Percentiles rank a stretch among this genome's conserved stretches.
Evolutionary conservation across 2,888 invertebrate species (phyloP).

Genomic region (Tupiocoris notatus): DNA sequence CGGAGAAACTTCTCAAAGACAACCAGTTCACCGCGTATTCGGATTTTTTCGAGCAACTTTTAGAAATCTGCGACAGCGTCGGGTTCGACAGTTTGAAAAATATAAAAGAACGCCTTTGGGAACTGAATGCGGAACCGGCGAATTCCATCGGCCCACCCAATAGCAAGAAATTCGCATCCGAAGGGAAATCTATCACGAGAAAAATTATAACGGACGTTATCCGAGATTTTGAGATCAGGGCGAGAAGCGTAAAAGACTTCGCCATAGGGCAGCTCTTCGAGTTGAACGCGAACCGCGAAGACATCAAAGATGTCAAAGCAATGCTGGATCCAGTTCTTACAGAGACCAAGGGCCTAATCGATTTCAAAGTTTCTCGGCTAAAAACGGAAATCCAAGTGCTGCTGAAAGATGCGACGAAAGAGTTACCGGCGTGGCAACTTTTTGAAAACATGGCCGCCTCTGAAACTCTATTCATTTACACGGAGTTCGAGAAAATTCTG

Average conservation of each 20-base stretch:
- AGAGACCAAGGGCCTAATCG: slow-evolving; percentile 7
- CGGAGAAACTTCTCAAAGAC: slow-evolving; percentile 15
- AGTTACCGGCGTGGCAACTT: not conserved
- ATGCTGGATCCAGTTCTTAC: slow-evolving; percentile 10
- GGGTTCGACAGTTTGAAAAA: not conserved
- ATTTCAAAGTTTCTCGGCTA: slow-evolving; percentile 1
- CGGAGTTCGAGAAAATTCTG: slow-evolving; percentile 11
- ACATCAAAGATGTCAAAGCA: not conserved
- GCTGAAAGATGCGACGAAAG: slow-evolving; percentile 13
- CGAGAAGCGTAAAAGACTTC: not conserved
- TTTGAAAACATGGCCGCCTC: slow-evolving; percentile 2
- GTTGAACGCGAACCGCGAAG: not conserved
- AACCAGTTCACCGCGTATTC: not conserved
- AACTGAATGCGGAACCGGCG: not conserved
- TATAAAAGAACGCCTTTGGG: not conserved
- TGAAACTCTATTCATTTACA: not conserved
- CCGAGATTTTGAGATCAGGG: slow-evolving; percentile 11
- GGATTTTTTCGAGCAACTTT: slow-evolving; percentile 8
- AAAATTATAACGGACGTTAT: not conserved
- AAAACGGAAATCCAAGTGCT: slow-evolving; percentile 1
- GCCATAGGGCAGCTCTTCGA: slow-evolving; percentile 10
- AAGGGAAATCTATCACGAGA: not conserved
- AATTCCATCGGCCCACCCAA: not conserved
- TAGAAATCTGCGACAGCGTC: slow-evolving; percentile 3
- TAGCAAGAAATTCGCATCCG: not conserved